Conservation (phyloP, 2,113 vertebrate genomes). For the Xiphophorus maculatus region DNA sequence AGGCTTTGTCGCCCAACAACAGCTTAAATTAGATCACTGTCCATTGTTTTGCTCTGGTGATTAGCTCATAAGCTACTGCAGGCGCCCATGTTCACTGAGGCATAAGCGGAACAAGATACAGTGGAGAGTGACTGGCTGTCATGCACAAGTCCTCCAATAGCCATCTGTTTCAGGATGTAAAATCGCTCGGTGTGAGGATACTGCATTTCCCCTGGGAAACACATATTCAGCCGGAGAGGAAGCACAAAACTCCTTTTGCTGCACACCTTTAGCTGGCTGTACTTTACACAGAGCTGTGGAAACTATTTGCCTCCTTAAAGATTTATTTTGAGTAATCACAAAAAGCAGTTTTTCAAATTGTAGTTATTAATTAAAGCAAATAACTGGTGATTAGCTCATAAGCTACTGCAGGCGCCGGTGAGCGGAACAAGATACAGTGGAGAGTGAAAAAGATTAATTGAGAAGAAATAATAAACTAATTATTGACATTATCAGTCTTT, state of each 20-base stretch:
- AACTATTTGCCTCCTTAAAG: neutral
- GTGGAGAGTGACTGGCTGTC: slow-evolving; percentile 60
- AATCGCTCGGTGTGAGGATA: slow-evolving; percentile 42
- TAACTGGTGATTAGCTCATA: slow-evolving; percentile 68
- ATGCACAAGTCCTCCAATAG: slow-evolving; percentile 58
- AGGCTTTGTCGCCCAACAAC: slow-evolving; percentile 59
- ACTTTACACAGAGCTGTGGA: neutral
- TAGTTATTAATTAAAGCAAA: neutral
- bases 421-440: no score
- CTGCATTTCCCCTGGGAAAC: slow-evolving; percentile 45
- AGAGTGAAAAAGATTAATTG: no score
- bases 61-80: slow-evolving; percentile 68
- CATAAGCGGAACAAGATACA: slow-evolving; percentile 55
- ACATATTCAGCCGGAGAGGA: slow-evolving; percentile 22
- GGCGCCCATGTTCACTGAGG: slow-evolving; percentile 59
- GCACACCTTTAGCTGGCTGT: slow-evolving; percentile 7
- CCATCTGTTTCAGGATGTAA: slow-evolving; percentile 76
- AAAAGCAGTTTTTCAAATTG: neutral
- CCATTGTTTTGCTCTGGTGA: slow-evolving; percentile 70
- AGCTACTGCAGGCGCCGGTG: slow-evolving; percentile 46
- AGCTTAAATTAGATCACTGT: slow-evolving; percentile 68
- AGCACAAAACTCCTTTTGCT: slow-evolving; percentile 14
- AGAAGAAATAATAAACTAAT: no score
- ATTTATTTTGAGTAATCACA: neutral
- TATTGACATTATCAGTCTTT: no score